Conservation (phyloP, 2,113 vertebrate species). For the Variabilichromis moorii region DNA sequence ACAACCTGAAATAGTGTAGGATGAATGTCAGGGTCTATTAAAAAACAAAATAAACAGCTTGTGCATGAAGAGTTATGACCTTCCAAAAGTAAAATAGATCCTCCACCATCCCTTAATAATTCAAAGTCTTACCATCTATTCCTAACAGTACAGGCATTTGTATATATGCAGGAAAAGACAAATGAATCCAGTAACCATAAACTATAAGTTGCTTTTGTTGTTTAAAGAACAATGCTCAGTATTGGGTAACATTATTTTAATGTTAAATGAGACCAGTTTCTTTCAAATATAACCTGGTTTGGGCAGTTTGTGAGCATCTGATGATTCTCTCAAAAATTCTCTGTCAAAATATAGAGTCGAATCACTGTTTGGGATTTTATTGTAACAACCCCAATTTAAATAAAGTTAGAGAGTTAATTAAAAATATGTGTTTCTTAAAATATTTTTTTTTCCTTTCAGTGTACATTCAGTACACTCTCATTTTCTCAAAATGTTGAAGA, state of each 20-base stretch:
- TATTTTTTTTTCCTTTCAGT: neutral
- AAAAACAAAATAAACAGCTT: neutral
- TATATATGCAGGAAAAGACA: neutral
- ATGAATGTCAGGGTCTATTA: neutral
- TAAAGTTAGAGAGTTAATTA: neutral
- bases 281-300: neutral
- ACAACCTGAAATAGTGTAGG: neutral
- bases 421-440: neutral
- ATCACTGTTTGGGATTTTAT: neutral
- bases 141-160: neutral
- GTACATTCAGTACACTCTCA: too few species aligned
- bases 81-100: neutral
- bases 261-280: neutral
- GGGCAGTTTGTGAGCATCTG: neutral
- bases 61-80: neutral
- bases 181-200: neutral
- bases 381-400: neutral
- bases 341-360: neutral
- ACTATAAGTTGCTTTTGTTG: neutral
- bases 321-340: neutral
- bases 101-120: neutral
- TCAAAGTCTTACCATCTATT: neutral
- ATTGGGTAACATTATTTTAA: neutral
- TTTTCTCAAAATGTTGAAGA: neutral
- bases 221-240: neutral